Percentiles rank a stretch among this genome's conserved stretches.
Evolutionary conservation across 1,140 invertebrate species (phyloP).

Genomic region (Pseudomyrmex flavicornis): DNA sequence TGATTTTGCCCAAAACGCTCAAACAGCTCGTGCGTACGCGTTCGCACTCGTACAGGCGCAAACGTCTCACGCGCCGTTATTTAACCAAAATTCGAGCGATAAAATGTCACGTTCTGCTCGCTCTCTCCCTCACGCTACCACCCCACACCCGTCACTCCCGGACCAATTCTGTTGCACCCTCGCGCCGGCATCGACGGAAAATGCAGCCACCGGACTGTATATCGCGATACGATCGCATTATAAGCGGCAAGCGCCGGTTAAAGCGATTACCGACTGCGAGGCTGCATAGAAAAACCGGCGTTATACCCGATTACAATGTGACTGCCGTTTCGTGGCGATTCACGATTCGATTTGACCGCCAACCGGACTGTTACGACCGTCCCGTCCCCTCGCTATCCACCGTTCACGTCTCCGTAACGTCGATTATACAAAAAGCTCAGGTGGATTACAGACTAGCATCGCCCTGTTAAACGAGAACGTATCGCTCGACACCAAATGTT

Average conservation of each 20-base stretch:
- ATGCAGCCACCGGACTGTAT: slow-evolving; percentile 81
- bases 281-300: slow-evolving; percentile 78
- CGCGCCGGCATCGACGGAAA: slow-evolving; percentile 70
- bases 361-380: slow-evolving; percentile 47
- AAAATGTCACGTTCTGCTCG: slow-evolving; percentile 74
- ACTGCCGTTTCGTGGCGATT: slow-evolving; percentile 81
- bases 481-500: slow-evolving; percentile 53
- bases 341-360: slow-evolving; percentile 66
- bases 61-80: slow-evolving; percentile 70
- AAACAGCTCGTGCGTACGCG: slow-evolving; percentile 69
- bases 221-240: slow-evolving; percentile 83
- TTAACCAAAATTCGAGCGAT: slow-evolving; percentile 79
- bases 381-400: not conserved
- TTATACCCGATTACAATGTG: slow-evolving; percentile 83
- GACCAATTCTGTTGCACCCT: slow-evolving; percentile 50
- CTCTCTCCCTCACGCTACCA: slow-evolving; percentile 29
- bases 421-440: slow-evolving; percentile 83
- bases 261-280: slow-evolving; percentile 82
- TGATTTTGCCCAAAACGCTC: slow-evolving; percentile 62
- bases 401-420: slow-evolving; percentile 58
- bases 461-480: slow-evolving; percentile 76
- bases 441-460: slow-evolving; percentile 79
- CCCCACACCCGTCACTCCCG: slow-evolving; percentile 4
- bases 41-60: slow-evolving; percentile 54
- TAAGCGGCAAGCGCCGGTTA: slow-evolving; percentile 81